Evolutionary conservation across 1,140 invertebrate species (phyloP).

Genomic region (Dreissena rostriformis): DNA sequence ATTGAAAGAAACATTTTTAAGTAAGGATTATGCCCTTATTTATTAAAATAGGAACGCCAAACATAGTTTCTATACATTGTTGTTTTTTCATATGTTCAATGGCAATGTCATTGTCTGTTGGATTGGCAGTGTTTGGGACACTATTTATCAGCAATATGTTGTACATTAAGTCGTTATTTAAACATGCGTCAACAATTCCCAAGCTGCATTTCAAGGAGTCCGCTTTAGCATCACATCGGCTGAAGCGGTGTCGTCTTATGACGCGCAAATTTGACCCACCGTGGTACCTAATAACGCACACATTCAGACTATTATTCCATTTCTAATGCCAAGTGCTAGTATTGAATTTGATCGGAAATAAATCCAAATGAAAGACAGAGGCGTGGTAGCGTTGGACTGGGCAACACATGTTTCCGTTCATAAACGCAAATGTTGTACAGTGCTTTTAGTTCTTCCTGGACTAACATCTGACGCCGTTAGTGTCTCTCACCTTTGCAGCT

Average conservation of each 20-base stretch:
- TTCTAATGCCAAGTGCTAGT: constrained; percentile 50
- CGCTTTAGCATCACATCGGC: constrained; percentile 69
- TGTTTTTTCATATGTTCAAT: neutral
- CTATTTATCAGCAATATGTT: constrained; percentile 59
- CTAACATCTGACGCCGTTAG: constrained; percentile 63
- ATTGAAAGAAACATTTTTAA: too few relatives aligned
- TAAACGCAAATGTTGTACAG: constrained; percentile 61
- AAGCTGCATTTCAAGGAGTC: constrained; percentile 74
- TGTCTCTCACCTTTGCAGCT: constrained; percentile 58
- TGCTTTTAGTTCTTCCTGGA: constrained; percentile 74
- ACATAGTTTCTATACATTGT: too few relatives aligned
- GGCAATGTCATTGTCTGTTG: constrained; percentile 29
- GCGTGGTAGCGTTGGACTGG: constrained; percentile 78
- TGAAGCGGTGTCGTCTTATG: constrained; percentile 67
- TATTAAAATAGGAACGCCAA: too few relatives aligned
- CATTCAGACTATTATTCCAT: constrained; percentile 72
- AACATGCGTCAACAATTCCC: constrained; percentile 60
- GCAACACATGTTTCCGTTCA: constrained; percentile 61
- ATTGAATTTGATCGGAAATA: constrained; percentile 64
- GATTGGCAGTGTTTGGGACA: constrained; percentile 62
- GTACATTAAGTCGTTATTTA: constrained; percentile 61
- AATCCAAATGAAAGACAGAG: constrained; percentile 74
- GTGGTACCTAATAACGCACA: constrained; percentile 67
- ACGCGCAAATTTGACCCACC: constrained; percentile 66
- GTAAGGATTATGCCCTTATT: too few relatives aligned